These are phyloP conservation scores for Pseudanteris insignis DNA, from an alignment of 2,888 invertebrate genomes.

Conservation along the genomic window DNA sequence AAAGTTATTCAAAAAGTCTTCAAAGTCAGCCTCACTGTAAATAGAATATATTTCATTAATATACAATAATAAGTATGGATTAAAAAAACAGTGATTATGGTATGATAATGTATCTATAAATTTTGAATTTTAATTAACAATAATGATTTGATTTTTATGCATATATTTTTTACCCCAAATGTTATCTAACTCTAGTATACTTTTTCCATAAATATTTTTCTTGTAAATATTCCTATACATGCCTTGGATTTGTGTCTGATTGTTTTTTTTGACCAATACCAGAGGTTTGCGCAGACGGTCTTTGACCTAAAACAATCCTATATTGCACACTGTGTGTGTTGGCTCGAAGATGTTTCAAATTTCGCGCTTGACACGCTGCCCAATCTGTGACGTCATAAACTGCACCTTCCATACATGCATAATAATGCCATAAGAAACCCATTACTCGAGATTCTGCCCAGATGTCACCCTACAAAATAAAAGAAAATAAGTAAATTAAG, in stretches of 20 bases:
- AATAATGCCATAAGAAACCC: conserved; percentile 93
- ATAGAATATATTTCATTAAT: too few relatives aligned
- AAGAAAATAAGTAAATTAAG: too few relatives aligned
- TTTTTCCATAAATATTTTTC: too few relatives aligned
- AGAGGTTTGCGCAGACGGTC: conserved; percentile 64
- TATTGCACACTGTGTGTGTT: conserved; percentile 93
- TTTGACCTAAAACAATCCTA: conserved; percentile 81
- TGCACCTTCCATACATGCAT: conserved; percentile 95
- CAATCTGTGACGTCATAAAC: conserved; percentile 97
- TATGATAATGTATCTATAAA: too few relatives aligned
- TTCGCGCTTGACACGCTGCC: conserved; percentile 91
- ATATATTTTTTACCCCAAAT: too few relatives aligned
- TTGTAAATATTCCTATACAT: too few relatives aligned
- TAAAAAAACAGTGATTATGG: too few relatives aligned
- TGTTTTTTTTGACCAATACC: conserved; percentile 58
- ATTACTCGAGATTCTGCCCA: conserved; percentile 93
- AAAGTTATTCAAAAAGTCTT: conserved; percentile 82
- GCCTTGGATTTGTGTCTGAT: conserved; percentile 60
- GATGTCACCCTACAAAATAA: conserved; percentile 80
- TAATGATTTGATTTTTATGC: too few relatives aligned
- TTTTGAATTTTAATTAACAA: too few relatives aligned
- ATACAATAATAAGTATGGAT: too few relatives aligned
- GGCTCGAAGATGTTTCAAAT: conserved; percentile 83
- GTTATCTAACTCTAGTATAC: too few relatives aligned
- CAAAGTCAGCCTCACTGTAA: conserved; percentile 77